These are phyloP conservation scores for Diaphora mendica DNA, from an alignment of 2,888 invertebrate genomes.

Conservation along the genomic window DNA sequence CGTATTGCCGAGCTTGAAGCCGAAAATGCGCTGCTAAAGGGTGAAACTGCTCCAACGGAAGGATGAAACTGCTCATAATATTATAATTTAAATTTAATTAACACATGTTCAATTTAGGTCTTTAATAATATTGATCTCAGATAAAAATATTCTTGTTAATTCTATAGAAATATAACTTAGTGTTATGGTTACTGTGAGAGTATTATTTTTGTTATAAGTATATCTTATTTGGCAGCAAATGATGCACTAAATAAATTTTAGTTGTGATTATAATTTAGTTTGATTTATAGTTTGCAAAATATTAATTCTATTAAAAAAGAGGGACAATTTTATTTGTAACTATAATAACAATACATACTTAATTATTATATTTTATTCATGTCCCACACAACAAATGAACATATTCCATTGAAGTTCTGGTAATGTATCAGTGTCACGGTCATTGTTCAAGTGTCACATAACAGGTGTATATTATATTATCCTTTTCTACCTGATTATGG, in stretches of 20 bases:
- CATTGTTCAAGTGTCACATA: not conserved
- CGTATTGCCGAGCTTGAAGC: constrained; percentile 88
- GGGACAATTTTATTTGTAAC: not conserved
- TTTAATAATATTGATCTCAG: constrained; percentile 72
- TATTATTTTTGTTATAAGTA: constrained; percentile 77
- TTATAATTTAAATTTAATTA: constrained; percentile 39
- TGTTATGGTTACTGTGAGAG: constrained; percentile 70
- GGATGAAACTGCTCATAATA: constrained; percentile 62
- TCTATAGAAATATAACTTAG: constrained; percentile 71
- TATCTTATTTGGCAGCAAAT: constrained; percentile 64
- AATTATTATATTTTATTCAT: not conserved
- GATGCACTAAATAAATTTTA: constrained; percentile 68
- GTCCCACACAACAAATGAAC: not conserved
- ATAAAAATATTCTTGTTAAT: constrained; percentile 70
- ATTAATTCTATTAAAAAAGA: not conserved
- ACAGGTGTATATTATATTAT: not conserved
- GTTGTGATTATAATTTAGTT: constrained; percentile 46
- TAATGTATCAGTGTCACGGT: not conserved
- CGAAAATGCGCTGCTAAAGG: constrained; percentile 84
- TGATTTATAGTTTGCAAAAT: constrained; percentile 24
- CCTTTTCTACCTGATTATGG: too few relatives aligned
- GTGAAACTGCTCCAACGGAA: constrained; percentile 78
- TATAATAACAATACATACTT: too few relatives aligned
- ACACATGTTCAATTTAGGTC: constrained; percentile 66
- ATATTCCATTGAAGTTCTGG: not conserved